These are phyloP conservation scores for Phoenicopterus ruber DNA, from an alignment of 2,113 vertebrate species.

Conservation along the genomic window DNA sequence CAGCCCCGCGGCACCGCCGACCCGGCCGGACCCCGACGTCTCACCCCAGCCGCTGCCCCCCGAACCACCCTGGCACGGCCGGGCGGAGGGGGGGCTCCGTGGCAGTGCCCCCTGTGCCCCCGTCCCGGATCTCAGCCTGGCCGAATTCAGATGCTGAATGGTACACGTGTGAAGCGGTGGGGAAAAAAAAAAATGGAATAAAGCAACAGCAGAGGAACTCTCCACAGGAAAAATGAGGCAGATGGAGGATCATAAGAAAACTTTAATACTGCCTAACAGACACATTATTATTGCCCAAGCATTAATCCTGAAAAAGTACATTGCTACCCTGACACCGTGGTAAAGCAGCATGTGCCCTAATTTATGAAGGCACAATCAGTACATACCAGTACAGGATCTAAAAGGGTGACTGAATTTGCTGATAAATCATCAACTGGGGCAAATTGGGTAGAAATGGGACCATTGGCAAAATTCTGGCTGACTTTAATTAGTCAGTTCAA, in stretches of 20 bases:
- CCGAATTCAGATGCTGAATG: background rate
- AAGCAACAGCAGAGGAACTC: background rate
- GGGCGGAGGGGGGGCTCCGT: rapidly evolving
- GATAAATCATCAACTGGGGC: background rate
- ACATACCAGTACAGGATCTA: background rate
- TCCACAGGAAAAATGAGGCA: background rate
- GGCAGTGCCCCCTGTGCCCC: rapidly evolving
- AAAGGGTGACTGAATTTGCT: background rate
- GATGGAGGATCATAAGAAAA: background rate
- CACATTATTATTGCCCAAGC: background rate
- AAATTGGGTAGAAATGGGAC: background rate
- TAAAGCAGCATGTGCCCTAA: background rate
- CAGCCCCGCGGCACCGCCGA: rapidly evolving
- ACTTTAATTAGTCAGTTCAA: background rate
- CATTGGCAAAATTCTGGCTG: background rate
- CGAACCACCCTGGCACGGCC: background rate
- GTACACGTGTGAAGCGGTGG: rapidly evolving
- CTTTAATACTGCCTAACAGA: background rate
- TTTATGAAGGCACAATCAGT: background rate
- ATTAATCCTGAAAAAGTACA: background rate
- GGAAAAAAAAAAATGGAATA: background rate
- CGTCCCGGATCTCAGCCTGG: background rate
- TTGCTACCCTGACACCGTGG: background rate
- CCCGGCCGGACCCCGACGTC: rapidly evolving
- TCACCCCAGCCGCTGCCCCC: rapidly evolving